A percentile compares a stretch with the other conserved stretches of the same genome.
Evolutionary conservation across 2,888 invertebrate genomes (phyloP).

Genomic region (Sicus ferrugineus): DNA sequence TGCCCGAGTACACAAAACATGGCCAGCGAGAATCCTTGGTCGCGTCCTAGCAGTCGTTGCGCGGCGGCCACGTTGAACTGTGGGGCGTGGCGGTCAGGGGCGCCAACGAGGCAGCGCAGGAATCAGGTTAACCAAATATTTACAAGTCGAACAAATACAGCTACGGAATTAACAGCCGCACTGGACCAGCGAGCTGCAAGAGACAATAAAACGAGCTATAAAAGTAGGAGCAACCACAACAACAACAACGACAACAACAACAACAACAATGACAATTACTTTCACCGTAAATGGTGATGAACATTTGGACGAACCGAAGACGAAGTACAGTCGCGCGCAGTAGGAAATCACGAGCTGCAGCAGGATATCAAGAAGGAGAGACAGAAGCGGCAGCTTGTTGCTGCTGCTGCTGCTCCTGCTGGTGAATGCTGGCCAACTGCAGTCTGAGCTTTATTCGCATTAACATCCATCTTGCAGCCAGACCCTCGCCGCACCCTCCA

Average conservation of each 20-base stretch:
- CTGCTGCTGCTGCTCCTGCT: no score
- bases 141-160: constrained; percentile 16
- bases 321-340: no score
- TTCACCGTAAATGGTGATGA: constrained; percentile 12
- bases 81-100: not conserved
- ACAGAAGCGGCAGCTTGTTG: no score
- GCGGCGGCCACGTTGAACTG: not conserved
- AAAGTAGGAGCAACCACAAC: not conserved
- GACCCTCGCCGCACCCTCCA: not conserved
- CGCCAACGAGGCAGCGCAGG: not conserved
- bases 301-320: not conserved
- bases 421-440: not conserved
- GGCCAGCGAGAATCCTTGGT: not conserved
- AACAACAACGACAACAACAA: constrained; percentile 2
- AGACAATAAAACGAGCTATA: constrained; percentile 1
- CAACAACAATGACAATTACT: not conserved
- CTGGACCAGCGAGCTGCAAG: not conserved
- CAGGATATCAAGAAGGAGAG: no score
- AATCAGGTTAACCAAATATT: constrained; percentile 28
- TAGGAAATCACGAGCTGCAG: not conserved
- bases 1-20: not conserved
- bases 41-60: not conserved
- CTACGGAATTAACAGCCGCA: not conserved
- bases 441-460: not conserved
- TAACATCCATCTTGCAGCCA: not conserved